phyloP scores from a whole-genome alignment of 2,888 invertebrate species.

The Watsonalla binaria region DNA sequence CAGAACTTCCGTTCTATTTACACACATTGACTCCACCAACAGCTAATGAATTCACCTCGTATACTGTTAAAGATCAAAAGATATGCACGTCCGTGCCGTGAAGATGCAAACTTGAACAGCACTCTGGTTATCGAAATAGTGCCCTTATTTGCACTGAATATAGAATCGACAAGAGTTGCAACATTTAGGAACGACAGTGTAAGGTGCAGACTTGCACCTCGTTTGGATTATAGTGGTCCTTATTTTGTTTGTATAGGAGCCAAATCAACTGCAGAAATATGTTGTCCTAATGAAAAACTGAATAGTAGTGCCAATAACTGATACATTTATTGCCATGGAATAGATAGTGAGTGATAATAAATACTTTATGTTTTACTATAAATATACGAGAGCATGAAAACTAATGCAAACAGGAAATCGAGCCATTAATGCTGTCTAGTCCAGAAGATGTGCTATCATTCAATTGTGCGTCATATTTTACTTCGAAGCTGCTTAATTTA shows the following conservation, averaged over 20 bases:
- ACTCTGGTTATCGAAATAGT: constrained; percentile 17
- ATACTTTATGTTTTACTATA: constrained; percentile 17
- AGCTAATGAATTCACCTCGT: constrained; percentile 67
- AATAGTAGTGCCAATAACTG: constrained; percentile 31
- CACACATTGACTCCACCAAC: constrained; percentile 52
- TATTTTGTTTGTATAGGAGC: constrained; percentile 6
- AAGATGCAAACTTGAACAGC: constrained; percentile 18
- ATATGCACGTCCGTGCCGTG: constrained; percentile 60
- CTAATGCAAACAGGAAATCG: constrained; percentile 11
- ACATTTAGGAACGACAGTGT: neutral
- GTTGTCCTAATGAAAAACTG: constrained; percentile 21
- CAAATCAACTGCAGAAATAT: constrained; percentile 9
- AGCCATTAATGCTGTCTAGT: neutral
- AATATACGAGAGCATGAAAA: constrained; percentile 17
- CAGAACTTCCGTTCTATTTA: constrained; percentile 70
- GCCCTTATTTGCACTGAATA: constrained; percentile 17
- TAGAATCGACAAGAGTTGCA: constrained; percentile 7
- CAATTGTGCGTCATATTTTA: too few species aligned
- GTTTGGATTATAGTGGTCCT: constrained; percentile 7
- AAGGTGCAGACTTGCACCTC: neutral
- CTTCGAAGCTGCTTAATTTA: too few species aligned
- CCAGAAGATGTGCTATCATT: too few species aligned
- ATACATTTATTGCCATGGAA: constrained; percentile 38
- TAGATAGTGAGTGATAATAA: constrained; percentile 38
- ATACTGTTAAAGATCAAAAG: constrained; percentile 62